A percentile compares a stretch with the other conserved stretches of the same genome.
Conservation (phyloP, 1,140 invertebrate genomes). For the Holcopasites calliopsidis region DNA sequence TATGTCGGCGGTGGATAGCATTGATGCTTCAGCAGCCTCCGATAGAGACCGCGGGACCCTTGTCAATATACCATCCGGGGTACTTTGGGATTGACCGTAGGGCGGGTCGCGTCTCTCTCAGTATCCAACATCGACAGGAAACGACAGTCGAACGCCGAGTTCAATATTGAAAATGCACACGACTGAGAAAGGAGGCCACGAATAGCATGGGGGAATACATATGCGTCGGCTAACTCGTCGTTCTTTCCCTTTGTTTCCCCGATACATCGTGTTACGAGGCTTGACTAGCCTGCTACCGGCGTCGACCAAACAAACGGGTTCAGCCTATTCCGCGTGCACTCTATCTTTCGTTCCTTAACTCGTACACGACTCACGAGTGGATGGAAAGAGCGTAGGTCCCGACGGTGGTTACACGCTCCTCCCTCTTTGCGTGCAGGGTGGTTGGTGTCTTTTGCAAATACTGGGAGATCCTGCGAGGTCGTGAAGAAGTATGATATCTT, state of each 20-base stretch:
- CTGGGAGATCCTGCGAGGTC: too few relatives aligned
- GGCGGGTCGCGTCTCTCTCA: background rate
- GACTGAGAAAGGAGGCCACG: background rate
- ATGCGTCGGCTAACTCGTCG: background rate
- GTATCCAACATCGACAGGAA: background rate
- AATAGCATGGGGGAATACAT: background rate
- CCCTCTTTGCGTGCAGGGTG: background rate
- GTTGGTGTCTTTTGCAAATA: too few relatives aligned
- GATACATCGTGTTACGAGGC: constrained; percentile 5
- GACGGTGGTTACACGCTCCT: background rate
- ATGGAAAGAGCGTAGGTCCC: background rate
- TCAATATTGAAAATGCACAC: constrained; percentile 25
- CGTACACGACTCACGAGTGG: background rate
- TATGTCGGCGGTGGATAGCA: background rate
- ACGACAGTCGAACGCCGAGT: background rate
- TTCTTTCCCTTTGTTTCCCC: background rate
- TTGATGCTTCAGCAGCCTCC: background rate
- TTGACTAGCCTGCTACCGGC: background rate
- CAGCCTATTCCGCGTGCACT: background rate
- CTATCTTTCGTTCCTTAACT: background rate
- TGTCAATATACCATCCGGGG: background rate
- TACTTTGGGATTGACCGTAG: constrained; percentile 5
- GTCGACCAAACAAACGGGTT: background rate
- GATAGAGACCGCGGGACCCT: background rate
- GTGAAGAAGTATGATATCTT: too few relatives aligned